These are phyloP conservation scores for Asbolus verrucosus DNA, from an alignment of 1,140 invertebrate species.

Conservation along the genomic window DNA sequence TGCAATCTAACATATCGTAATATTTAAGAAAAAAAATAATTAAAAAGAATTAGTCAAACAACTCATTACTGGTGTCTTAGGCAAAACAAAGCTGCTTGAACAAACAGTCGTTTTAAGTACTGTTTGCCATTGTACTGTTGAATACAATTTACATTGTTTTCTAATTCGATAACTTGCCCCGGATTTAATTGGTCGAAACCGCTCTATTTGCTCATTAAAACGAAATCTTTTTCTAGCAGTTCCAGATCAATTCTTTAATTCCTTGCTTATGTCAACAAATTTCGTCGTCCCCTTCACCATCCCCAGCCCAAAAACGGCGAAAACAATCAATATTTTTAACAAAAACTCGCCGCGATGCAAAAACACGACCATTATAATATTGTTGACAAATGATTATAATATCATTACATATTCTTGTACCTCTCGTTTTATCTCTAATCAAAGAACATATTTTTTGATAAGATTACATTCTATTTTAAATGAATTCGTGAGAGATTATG, in stretches of 20 bases:
- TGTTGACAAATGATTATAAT: background rate
- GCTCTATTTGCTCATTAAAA: slow-evolving; percentile 26
- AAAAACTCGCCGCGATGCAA: background rate
- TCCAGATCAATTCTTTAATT: slow-evolving; percentile 2
- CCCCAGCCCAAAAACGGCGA: background rate
- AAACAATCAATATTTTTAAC: background rate
- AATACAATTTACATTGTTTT: slow-evolving; percentile 41
- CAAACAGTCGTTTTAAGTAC: slow-evolving; percentile 39
- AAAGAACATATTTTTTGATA: background rate
- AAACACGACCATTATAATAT: background rate
- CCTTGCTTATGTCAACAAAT: slow-evolving; percentile 4
- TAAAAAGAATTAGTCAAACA: slow-evolving; percentile 46
- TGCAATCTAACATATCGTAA: slow-evolving; percentile 46
- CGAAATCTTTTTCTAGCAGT: background rate
- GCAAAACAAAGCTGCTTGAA: slow-evolving; percentile 40
- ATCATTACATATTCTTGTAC: slow-evolving; percentile 10
- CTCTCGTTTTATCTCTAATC: slow-evolving; percentile 2
- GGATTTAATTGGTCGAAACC: slow-evolving; percentile 23
- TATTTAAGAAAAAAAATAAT: slow-evolving; percentile 42
- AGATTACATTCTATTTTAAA: background rate
- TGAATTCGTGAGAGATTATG: background rate
- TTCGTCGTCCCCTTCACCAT: slow-evolving; percentile 1
- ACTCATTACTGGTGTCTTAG: slow-evolving; percentile 39
- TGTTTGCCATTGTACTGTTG: slow-evolving; percentile 33
- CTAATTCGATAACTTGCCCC: slow-evolving; percentile 31